Base-by-base conservation (phyloP, 1,140 invertebrate species). In the Himalopsyche phryganea region DNA sequence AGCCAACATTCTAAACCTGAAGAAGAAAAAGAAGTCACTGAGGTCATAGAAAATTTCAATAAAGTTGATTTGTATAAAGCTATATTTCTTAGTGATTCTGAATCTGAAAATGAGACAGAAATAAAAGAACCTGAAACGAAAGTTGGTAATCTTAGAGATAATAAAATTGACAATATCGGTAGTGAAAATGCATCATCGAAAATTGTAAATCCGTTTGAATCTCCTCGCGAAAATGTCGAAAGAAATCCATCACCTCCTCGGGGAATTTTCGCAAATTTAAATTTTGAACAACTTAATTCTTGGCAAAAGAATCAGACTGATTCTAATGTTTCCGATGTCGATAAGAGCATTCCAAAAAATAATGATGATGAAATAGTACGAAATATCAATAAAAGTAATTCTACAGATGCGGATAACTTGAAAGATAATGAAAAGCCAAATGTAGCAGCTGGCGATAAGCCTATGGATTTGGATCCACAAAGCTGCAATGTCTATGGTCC, bases 251-350 rank as follows among this genome's bases (percentile, higher is more conserved):
- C 85, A 4, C 85, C 86, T 1, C 83, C 85, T 0, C 76, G 83
- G 56, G 87, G 87, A 1, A 87, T 90, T 49, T 91, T 91, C 66
- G 86, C 86, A 0, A 85, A 87, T 58, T 71, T 91, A 17, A 84
- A 88, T 72, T 78, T 88, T 10, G 83, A 86, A 58, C 75, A 72
- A 66, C 62, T 84, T 1, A 74, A 77, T 50, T 74, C 74, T 11
- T 81, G 76, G 70, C 73, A 72, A 47, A 75, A 76, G 61, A 66
- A 60, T 48, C 65, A 68, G 47, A 60, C 60, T 33, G 23, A 28
- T 28, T 46, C 46, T 20, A 57, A 20, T 33, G 66, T 33, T 56
- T 33, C 57, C 50, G 58, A 44, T 60, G 33, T 49, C 23, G 40
- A 15, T 49, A 41, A 45, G 35, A 20, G 14, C 17, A n/a, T 15